Evolutionary conservation across 2,113 vertebrate species (phyloP).

Genomic region (Zapornia atra): DNA sequence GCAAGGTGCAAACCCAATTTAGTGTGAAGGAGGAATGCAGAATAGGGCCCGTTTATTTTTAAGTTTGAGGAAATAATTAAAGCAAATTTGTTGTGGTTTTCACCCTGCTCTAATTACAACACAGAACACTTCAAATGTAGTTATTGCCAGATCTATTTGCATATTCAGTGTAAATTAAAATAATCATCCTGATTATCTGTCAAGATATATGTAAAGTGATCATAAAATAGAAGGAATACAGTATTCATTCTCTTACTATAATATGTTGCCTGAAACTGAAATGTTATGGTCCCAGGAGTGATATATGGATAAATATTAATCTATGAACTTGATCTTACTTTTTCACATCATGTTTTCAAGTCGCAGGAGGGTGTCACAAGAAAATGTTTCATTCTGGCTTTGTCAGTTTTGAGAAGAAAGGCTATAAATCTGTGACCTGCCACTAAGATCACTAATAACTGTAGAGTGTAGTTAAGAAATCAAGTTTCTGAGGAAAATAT

Average conservation of each 20-base stretch:
- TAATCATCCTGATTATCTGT: background rate
- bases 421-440: background rate
- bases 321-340: background rate
- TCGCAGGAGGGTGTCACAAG: background rate
- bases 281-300: background rate
- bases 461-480: background rate
- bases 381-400: background rate
- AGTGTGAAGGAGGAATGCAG: background rate
- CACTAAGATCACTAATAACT: background rate
- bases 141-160: conserved; percentile 5
- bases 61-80: conserved; percentile 23
- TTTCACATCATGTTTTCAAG: background rate
- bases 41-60: background rate
- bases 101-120: background rate
- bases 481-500: background rate
- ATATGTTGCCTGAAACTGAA: background rate
- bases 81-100: conserved; percentile 11
- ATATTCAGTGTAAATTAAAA: conserved; percentile 37
- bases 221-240: background rate
- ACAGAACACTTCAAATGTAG: background rate
- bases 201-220: background rate
- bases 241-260: background rate
- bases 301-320: conserved; percentile 11
- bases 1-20: background rate
- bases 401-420: background rate